These are phyloP conservation scores for Rosalia funebris DNA, from an alignment of 2,888 invertebrate genomes.

Conservation along the genomic window DNA sequence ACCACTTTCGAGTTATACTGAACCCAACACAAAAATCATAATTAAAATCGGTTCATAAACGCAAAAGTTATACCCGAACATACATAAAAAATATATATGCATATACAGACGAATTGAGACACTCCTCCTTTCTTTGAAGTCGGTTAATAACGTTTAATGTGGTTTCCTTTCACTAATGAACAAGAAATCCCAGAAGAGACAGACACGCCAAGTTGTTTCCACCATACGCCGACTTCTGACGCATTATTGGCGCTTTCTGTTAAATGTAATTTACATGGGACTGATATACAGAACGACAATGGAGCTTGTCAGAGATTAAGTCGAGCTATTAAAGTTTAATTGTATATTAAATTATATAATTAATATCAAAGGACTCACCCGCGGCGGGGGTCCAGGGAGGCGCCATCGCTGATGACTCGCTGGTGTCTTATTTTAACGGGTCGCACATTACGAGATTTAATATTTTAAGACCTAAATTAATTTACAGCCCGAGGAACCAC, in stretches of 20 bases:
- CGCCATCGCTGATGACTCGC: neutral
- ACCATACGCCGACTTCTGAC: too few species aligned
- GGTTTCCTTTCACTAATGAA: too few species aligned
- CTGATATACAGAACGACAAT: neutral
- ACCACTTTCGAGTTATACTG: too few species aligned
- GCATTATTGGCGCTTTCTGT: neutral
- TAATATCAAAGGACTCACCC: constrained; percentile 7
- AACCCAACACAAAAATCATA: too few species aligned
- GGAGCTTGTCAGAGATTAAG: neutral
- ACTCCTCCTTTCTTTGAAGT: too few species aligned
- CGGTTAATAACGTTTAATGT: too few species aligned
- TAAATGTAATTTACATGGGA: neutral
- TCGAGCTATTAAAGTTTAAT: constrained; percentile 7
- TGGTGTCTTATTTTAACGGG: constrained; percentile 5
- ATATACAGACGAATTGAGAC: too few species aligned
- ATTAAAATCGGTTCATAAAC: too few species aligned
- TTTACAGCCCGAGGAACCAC: neutral
- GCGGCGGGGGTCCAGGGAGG: neutral
- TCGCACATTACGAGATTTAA: constrained; percentile 12
- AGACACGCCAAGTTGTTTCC: too few species aligned
- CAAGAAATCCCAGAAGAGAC: too few species aligned
- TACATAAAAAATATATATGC: too few species aligned
- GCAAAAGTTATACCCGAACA: too few species aligned
- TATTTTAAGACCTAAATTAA: constrained; percentile 6
- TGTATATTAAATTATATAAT: constrained; percentile 21